These are phyloP conservation scores for Sylvilagus bachmani DNA, from an alignment of 2,113 vertebrate species.

Conservation along the genomic window DNA sequence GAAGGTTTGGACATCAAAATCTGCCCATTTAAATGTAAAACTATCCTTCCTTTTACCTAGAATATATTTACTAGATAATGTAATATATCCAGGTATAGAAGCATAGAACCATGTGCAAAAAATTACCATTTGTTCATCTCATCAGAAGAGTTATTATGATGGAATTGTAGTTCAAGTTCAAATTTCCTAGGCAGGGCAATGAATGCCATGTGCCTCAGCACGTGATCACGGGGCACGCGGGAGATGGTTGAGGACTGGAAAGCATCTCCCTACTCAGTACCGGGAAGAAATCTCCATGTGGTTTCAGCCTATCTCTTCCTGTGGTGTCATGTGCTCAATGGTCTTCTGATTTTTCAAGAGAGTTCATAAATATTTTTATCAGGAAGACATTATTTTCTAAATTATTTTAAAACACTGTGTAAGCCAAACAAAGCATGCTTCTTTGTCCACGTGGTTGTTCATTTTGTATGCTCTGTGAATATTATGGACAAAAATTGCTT, in stretches of 20 bases:
- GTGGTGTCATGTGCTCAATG: neutral
- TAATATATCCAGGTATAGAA: neutral
- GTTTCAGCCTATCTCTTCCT: too few species aligned
- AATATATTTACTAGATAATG: neutral
- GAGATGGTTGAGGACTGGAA: too few species aligned
- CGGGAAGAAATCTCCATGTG: too few species aligned
- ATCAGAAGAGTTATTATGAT: neutral
- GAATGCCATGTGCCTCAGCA: too few species aligned
- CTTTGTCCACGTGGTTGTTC: rapidly evolving
- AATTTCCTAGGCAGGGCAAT: neutral
- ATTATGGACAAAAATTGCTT: neutral
- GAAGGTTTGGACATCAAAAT: neutral
- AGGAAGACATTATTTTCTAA: neutral
- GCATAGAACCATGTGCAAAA: neutral
- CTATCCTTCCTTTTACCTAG: neutral
- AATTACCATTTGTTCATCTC: neutral
- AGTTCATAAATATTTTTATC: neutral
- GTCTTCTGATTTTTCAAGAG: neutral
- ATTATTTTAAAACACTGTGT: neutral
- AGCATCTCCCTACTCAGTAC: rapidly evolving
- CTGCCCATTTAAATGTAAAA: neutral
- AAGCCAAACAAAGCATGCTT: neutral
- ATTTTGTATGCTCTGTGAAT: neutral
- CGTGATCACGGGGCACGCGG: rapidly evolving
- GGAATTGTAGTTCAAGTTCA: neutral